Evolutionary conservation across 1,140 invertebrate genomes (phyloP).

Genomic region (Galleria mellonella): DNA sequence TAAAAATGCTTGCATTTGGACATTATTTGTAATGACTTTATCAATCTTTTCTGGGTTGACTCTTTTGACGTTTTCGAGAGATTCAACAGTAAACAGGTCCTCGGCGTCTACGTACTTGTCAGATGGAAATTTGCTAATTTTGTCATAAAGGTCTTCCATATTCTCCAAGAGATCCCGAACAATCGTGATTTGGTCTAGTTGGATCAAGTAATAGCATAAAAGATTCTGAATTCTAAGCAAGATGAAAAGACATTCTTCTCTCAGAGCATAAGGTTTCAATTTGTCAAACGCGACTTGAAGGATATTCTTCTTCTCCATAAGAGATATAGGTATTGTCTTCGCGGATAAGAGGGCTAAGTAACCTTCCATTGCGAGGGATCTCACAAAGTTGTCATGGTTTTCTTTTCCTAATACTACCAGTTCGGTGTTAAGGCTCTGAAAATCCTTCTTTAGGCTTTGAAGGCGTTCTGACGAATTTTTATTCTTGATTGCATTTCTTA

Average conservation of each 20-base stretch:
- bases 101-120: slow-evolving; percentile 50
- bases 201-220: slow-evolving; percentile 58
- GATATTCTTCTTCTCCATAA: slow-evolving; percentile 46
- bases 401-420: slow-evolving; percentile 41
- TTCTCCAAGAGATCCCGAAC: slow-evolving; percentile 49
- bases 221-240: slow-evolving; percentile 60
- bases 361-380: slow-evolving; percentile 55
- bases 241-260: slow-evolving; percentile 52
- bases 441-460: slow-evolving; percentile 42
- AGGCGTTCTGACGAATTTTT: slow-evolving; percentile 35
- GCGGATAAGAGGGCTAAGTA: slow-evolving; percentile 46
- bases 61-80: slow-evolving; percentile 31
- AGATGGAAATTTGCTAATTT: slow-evolving; percentile 36
- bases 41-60: slow-evolving; percentile 64
- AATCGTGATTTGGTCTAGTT: slow-evolving; percentile 34
- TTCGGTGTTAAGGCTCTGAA: slow-evolving; percentile 38
- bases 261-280: slow-evolving; percentile 35
- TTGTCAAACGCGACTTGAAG: slow-evolving; percentile 42
- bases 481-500: slow-evolving; percentile 38
- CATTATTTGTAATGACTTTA: slow-evolving; percentile 66
- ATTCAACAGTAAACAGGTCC: slow-evolving; percentile 45
- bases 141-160: slow-evolving; percentile 57
- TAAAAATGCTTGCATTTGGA: slow-evolving; percentile 69
- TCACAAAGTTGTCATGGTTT: slow-evolving; percentile 39
- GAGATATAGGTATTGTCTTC: slow-evolving; percentile 43